Percentiles rank a stretch among this genome's conserved stretches.
Evolutionary conservation across 2,113 vertebrate species (phyloP).

Genomic region (Hiodon tergisus): DNA sequence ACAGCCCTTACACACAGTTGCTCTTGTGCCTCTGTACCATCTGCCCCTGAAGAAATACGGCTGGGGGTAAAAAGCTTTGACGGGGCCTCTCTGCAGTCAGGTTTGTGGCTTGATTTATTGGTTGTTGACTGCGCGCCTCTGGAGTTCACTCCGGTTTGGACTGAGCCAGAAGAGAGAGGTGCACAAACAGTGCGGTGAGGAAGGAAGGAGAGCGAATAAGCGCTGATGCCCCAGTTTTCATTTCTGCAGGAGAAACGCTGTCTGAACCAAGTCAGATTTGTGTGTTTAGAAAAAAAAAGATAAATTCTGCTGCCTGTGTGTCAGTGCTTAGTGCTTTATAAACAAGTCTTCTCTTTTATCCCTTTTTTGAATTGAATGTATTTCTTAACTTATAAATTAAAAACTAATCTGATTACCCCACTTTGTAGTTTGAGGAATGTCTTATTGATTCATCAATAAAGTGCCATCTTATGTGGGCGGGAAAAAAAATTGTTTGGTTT

Average conservation of each 20-base stretch:
- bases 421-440: not conserved
- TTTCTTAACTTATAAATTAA: not conserved
- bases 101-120: not conserved
- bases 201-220: too few relatives aligned
- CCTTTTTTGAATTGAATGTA: not conserved
- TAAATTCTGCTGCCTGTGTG: not conserved
- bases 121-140: not conserved
- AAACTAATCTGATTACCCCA: not conserved
- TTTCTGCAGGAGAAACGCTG: not conserved
- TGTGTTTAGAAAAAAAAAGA: not conserved
- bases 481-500: conserved; percentile 9
- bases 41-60: not conserved
- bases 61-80: not conserved
- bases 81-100: not conserved
- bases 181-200: too few relatives aligned
- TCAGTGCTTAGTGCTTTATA: not conserved
- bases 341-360: not conserved
- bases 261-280: conserved; percentile 9
- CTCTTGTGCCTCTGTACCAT: not conserved
- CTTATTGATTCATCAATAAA: conserved; percentile 9
- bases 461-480: not conserved
- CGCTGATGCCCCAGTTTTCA: not conserved
- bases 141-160: not conserved
- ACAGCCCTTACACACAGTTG: not conserved
- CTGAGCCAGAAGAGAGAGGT: not conserved